Conservation (phyloP, 2,113 vertebrate species). For the Phrynosoma blainvillii region DNA sequence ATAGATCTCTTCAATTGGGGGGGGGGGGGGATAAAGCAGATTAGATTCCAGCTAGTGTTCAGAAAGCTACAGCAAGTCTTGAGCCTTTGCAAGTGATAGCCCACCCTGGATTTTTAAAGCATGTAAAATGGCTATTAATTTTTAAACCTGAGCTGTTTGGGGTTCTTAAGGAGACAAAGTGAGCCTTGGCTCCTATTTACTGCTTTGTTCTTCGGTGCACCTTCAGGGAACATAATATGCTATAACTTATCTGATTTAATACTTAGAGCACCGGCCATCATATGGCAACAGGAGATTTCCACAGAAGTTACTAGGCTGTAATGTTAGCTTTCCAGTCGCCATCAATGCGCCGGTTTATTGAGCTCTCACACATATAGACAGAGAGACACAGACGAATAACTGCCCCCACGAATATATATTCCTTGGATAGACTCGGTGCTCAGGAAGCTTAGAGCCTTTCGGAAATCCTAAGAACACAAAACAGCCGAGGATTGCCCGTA, state of each 20-base stretch:
- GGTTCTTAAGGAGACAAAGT: not conserved
- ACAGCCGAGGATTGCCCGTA: not conserved
- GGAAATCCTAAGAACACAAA: not conserved
- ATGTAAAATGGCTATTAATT: conserved; percentile 22
- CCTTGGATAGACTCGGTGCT: not conserved
- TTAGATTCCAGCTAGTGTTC: conserved; percentile 31
- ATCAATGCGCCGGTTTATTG: conserved; percentile 4
- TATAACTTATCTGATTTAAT: conserved; percentile 5
- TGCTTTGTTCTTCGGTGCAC: conserved; percentile 43
- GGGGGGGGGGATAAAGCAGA: not conserved
- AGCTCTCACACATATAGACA: not conserved
- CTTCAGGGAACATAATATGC: conserved; percentile 36
- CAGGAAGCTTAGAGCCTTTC: not conserved
- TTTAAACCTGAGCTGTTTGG: conserved; percentile 17
- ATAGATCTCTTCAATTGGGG: not conserved
- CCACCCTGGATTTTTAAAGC: conserved; percentile 6
- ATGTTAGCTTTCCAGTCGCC: conserved; percentile 3
- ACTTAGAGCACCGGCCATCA: not conserved
- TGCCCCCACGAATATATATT: not conserved
- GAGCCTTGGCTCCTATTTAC: not conserved
- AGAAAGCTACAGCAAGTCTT: not conserved
- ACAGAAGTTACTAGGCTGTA: not conserved
- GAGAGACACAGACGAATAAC: not conserved
- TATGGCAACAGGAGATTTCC: conserved; percentile 20
- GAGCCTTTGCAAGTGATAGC: conserved; percentile 28